A percentile compares a stretch with the other conserved stretches of the same genome.
phyloP scores from a whole-genome alignment of 1,140 invertebrate species.

The Penaeus indicus region DNA sequence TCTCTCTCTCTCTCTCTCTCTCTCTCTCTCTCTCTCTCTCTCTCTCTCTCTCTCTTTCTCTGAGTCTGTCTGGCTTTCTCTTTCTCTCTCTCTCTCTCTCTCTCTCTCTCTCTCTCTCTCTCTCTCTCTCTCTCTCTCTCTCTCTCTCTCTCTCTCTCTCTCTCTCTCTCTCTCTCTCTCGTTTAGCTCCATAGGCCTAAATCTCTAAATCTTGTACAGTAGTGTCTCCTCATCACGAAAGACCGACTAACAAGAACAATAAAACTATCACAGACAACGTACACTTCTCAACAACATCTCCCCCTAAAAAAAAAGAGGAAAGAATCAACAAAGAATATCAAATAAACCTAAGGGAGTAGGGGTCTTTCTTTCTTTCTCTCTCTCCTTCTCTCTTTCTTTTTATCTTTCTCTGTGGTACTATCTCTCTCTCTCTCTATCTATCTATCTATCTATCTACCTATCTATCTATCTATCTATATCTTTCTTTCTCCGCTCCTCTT shows the following conservation, averaged over 20 bases:
- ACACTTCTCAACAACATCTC: too few relatives aligned
- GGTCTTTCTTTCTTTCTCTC: neutral
- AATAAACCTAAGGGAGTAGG: too few relatives aligned
- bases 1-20: slow-evolving; percentile 3
- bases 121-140: neutral
- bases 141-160: neutral
- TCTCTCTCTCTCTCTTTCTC: neutral
- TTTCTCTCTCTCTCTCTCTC: neutral
- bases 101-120: neutral
- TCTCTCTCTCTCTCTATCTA: neutral
- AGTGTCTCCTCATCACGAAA: too few relatives aligned
- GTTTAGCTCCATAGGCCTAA: neutral
- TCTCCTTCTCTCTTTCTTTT: neutral
- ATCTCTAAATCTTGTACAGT: too few relatives aligned
- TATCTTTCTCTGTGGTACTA: neutral
- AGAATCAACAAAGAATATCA: too few relatives aligned
- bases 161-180: neutral
- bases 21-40: neutral
- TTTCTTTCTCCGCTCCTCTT: neutral
- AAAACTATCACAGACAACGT: too few relatives aligned
- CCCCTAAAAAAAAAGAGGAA: too few relatives aligned
- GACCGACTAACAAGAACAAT: too few relatives aligned
- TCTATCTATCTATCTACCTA: neutral
- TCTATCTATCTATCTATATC: neutral
- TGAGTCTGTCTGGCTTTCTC: neutral